Conservation (phyloP, 2,797 vertebrate species). For the Babyrousa celebensis region DNA sequence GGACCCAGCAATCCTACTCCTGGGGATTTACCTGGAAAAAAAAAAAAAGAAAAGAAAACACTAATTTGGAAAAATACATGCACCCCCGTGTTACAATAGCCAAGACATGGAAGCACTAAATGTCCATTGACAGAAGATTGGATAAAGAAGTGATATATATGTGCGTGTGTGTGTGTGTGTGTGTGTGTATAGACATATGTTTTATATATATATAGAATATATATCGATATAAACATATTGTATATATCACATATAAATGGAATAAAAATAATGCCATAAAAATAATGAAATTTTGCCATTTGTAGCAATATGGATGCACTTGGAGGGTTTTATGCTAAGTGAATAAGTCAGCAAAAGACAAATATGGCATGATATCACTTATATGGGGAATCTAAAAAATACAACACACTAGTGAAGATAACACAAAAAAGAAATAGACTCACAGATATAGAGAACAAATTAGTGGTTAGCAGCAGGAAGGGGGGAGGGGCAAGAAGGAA, state of each 20-base stretch:
- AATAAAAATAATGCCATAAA: background rate
- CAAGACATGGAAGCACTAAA: background rate
- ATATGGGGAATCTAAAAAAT: background rate
- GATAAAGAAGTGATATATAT: background rate
- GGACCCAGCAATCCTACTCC: background rate
- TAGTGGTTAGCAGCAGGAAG: background rate
- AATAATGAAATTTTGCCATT: background rate
- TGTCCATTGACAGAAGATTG: background rate
- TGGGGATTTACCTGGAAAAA: background rate
- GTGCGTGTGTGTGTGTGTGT: too few relatives aligned
- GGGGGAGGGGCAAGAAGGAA: background rate
- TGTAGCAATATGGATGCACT: background rate
- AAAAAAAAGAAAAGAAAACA: background rate
- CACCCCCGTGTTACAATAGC: background rate
- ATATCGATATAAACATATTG: too few relatives aligned
- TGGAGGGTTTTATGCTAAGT: background rate
- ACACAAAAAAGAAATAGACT: background rate
- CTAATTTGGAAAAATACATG: background rate
- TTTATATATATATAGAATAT: too few relatives aligned
- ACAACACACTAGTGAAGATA: background rate
- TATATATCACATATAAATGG: too few relatives aligned
- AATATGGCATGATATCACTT: background rate
- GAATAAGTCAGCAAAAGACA: background rate
- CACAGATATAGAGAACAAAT: background rate
- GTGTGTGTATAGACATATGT: too few relatives aligned